Base-by-base conservation (phyloP, 2,797 vertebrate genomes). In the Nyctibius grandis region DNA sequence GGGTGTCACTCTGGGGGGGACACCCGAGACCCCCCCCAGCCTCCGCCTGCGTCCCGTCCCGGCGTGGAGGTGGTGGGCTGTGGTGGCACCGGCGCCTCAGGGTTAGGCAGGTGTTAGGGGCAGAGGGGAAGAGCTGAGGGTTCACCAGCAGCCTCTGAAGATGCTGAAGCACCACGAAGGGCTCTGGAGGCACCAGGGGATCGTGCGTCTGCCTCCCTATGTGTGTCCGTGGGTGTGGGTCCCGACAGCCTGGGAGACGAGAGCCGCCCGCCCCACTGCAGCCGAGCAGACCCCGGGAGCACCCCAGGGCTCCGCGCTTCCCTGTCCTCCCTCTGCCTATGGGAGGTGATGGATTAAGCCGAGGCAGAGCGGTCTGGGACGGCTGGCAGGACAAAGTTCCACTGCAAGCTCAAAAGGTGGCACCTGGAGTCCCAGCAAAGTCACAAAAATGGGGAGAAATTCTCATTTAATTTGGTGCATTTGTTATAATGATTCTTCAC, bases 381-480 rank as follows among this genome's bases (percentile, higher is more conserved):
- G 56, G n/a, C 23, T 70, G 60, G 34, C 56, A 64, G 84, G 63
- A 36, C 45, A 67, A 36, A 84, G 36, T 36, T n/a, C 31, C 21
- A 1, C n/a, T 42, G 64, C 4, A 3, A 67, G 77, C 77, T 82
- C 77, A 11, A 25, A 45, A 91, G 85, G 89, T 92, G 95, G 34
- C 81, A 92, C 94, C 92, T 93, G 92, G 79, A 77, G 85, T 85
- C 69, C 36, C 65, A 64, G 68, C 21, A 74, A 93, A 96, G 94
- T 96, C 87, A 40, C 87, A 54, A 19, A 89, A 69, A 89, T 0
- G 61, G 73, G 85, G 57, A 89, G 85, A 94, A 87, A 88, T 59
- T 91, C 93, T 94, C 85, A 88, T 95, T 92, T 93, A 89, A 88
- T 91, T 92, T 91, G 92, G 72, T 95, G 97, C 96, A 88, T 95